These are phyloP conservation scores for Phrynocephalus versicolor DNA, from an alignment of 2,113 vertebrate genomes.

Conservation along the genomic window DNA sequence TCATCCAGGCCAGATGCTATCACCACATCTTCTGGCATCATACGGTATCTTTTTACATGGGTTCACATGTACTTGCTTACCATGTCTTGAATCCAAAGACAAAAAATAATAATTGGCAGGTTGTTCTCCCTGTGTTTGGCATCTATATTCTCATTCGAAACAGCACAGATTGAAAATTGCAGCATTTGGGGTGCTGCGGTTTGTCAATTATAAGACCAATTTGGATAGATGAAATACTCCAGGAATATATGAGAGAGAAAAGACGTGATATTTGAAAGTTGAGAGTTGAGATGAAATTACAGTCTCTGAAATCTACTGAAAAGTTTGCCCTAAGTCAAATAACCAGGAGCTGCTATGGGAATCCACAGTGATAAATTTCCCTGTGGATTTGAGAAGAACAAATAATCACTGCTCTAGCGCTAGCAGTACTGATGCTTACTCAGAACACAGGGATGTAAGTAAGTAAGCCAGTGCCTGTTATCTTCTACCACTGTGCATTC, in stretches of 20 bases:
- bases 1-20: too few species aligned
- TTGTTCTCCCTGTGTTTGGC: not conserved
- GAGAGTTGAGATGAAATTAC: not conserved
- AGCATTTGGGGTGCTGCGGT: not conserved
- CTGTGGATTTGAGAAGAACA: conserved; percentile 18
- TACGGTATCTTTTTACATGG: not conserved
- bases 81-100: not conserved
- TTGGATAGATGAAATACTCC: not conserved
- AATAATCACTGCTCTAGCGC: conserved; percentile 11
- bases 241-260: not conserved
- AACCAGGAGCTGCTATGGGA: conserved; percentile 10
- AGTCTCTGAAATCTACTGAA: not conserved
- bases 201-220: not conserved
- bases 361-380: conserved; percentile 9
- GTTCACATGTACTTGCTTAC: not conserved
- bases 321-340: conserved; percentile 11
- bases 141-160: not conserved
- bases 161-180: not conserved
- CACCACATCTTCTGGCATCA: too few species aligned
- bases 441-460: not conserved
- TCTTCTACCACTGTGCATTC: not conserved
- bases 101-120: not conserved
- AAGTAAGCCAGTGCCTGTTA: not conserved
- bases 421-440: conserved; percentile 11
- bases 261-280: not conserved